Evolutionary conservation across 2,888 invertebrate genomes (phyloP), one percentile per base, ranked within the genome.

Genomic region (Pseudanteris insignis): DNA sequence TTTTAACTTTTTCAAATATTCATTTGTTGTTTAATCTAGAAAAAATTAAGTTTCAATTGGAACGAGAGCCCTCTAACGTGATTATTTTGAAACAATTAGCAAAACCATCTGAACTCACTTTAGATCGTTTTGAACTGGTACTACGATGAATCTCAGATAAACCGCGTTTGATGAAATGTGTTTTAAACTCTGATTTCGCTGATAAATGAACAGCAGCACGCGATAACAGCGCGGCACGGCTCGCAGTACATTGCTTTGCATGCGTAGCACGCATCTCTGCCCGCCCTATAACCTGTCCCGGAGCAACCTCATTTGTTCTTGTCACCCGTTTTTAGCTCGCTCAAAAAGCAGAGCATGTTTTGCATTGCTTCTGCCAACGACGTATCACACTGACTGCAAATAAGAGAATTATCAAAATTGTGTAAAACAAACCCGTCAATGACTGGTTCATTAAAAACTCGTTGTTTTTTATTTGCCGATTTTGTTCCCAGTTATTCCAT

Each of bases 221-320:
- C n/a, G n/a, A n/a, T n/a, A n/a, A n/a, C n/a, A 36, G n/a, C 32
- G 32, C 30, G 21, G 48, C 38, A 40, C 36, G 34, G 36, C 54
- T 50, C 40, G 47, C 33, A 46, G 21, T 47, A 57, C 63, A 47
- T 51, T 43, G 46, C 50, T 60, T 63, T 63, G 59, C 51, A 63
- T 63, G 54, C 59, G 55, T 59, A 43, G 51, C 63, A 63, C 54
- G 63, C 63, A 38, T 41, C 46, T 54, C 54, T 47, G 34, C 51
- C 63, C 54, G 58, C 58, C 58, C 58, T 54, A 47, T 58, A 58
- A 50, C 58, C 53, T 48, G 53, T 48, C 62, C 53, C 53, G 38
- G 62, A 47, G 62, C 44, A 51, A 53, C 63, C 60, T 63, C 62
- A 64, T 62, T 58, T 54, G 60, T 61, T 46, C 46, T 55, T 67